Evolutionary conservation across 2,113 vertebrate genomes (phyloP).

Genomic region (Scophthalmus maximus): DNA sequence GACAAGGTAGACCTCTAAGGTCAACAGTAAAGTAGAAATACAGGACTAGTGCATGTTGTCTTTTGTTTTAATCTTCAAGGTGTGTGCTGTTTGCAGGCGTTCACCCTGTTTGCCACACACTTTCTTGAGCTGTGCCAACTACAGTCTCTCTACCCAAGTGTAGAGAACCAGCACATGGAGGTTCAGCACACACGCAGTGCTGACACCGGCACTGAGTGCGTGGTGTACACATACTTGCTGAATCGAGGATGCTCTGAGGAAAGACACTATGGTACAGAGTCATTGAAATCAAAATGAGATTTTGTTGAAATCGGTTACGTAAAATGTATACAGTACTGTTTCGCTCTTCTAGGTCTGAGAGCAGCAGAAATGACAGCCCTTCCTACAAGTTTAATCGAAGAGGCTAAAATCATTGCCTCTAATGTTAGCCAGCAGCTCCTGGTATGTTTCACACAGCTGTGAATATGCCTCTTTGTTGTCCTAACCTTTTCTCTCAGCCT

Average conservation of each 20-base stretch:
- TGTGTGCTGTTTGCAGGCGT: slow-evolving; percentile 84
- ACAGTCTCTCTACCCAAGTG: slow-evolving; percentile 90
- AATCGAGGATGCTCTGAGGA: slow-evolving; percentile 91
- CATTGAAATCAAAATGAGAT: neutral
- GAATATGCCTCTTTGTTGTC: neutral
- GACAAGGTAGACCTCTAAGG: slow-evolving; percentile 1
- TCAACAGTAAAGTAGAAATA: slow-evolving; percentile 36
- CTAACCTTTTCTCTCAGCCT: neutral
- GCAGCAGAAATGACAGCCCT: slow-evolving; percentile 92
- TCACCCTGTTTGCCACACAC: slow-evolving; percentile 96
- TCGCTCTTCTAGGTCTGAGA: slow-evolving; percentile 85
- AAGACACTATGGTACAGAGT: slow-evolving; percentile 90
- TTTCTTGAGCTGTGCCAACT: slow-evolving; percentile 94
- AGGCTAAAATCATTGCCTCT: slow-evolving; percentile 87
- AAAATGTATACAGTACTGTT: slow-evolving; percentile 3
- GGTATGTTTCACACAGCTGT: slow-evolving; percentile 80
- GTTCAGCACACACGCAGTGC: slow-evolving; percentile 88
- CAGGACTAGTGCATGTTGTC: neutral
- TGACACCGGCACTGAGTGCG: slow-evolving; percentile 82
- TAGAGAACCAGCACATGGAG: slow-evolving; percentile 96
- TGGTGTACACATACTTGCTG: slow-evolving; percentile 90
- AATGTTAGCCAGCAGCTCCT: slow-evolving; percentile 86
- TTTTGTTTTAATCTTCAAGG: slow-evolving; percentile 4
- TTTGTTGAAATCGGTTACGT: slow-evolving; percentile 7
- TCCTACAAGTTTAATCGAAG: slow-evolving; percentile 85